Percentiles rank a stretch among this genome's conserved stretches.
Conservation (phyloP, 2,797 vertebrate genomes). For the Parambassis ranga region DNA sequence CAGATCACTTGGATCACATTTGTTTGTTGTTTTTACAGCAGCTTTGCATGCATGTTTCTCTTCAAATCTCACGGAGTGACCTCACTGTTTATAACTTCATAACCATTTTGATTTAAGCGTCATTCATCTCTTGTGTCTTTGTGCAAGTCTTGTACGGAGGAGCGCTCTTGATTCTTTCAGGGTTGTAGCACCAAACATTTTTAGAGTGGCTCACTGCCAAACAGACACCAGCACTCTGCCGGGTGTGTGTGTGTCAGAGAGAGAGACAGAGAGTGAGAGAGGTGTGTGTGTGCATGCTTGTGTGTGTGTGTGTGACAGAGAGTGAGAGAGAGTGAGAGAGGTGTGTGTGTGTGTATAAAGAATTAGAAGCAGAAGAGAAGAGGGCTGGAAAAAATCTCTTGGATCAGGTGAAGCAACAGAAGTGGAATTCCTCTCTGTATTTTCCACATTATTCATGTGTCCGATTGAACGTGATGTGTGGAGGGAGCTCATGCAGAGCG, state of each 20-base stretch:
- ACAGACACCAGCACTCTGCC: constrained; percentile 24
- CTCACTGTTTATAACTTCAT: constrained; percentile 25
- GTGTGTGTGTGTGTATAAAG: constrained; percentile 19
- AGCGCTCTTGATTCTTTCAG: constrained; percentile 36
- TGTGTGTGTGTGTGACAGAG: not conserved
- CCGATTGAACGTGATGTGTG: constrained; percentile 30
- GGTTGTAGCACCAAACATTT: constrained; percentile 40
- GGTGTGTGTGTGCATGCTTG: constrained; percentile 4
- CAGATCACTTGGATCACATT: not conserved
- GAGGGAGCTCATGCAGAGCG: constrained; percentile 26
- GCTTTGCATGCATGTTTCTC: not conserved
- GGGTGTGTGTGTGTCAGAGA: not conserved
- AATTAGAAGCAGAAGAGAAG: constrained; percentile 13
- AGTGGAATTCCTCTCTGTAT: constrained; percentile 35
- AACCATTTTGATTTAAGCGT: constrained; percentile 20
- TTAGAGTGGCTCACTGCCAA: constrained; percentile 44
- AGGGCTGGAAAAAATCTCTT: constrained; percentile 33
- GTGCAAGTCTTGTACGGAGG: constrained; percentile 13
- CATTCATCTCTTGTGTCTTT: constrained; percentile 47
- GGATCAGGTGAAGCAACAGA: constrained; percentile 48
- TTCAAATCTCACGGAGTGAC: not conserved
- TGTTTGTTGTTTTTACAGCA: constrained; percentile 2
- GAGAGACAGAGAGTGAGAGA: not conserved
- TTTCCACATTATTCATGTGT: constrained; percentile 52
- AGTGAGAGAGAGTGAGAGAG: constrained; percentile 2